phyloP scores from a whole-genome alignment of 1,140 invertebrate genomes.

The Trichomalopsis sarcophagae region DNA sequence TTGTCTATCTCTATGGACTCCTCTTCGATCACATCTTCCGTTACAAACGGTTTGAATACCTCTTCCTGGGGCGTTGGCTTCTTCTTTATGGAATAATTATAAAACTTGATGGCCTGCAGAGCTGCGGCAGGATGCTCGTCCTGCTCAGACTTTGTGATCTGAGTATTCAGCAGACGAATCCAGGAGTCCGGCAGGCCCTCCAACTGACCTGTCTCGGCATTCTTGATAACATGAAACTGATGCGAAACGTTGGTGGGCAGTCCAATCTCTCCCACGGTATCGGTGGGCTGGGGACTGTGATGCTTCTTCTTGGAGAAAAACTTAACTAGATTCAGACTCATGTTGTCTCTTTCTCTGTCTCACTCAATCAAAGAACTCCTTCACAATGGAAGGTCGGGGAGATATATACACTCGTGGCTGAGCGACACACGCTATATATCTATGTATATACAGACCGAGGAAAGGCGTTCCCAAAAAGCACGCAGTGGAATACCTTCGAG shows the following conservation, averaged over 20 bases:
- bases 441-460: neutral
- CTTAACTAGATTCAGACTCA: slow-evolving; percentile 70
- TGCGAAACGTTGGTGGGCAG: slow-evolving; percentile 86
- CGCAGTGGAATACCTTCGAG: slow-evolving; percentile 9
- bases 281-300: slow-evolving; percentile 43
- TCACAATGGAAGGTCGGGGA: slow-evolving; percentile 4
- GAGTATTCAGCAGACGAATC: slow-evolving; percentile 86
- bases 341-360: slow-evolving; percentile 55
- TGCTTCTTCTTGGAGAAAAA: slow-evolving; percentile 70
- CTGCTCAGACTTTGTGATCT: slow-evolving; percentile 92
- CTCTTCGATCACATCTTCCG: slow-evolving; percentile 84
- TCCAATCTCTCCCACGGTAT: slow-evolving; percentile 79
- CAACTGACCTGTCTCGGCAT: slow-evolving; percentile 84
- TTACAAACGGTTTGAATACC: slow-evolving; percentile 85
- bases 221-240: slow-evolving; percentile 87
- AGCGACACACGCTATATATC: neutral
- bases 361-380: neutral
- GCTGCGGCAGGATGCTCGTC: slow-evolving; percentile 94
- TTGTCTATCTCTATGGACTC: slow-evolving; percentile 87
- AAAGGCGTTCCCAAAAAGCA: neutral
- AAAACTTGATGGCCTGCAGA: slow-evolving; percentile 92
- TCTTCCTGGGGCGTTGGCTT: slow-evolving; percentile 80
- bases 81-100: slow-evolving; percentile 89
- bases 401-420: neutral
- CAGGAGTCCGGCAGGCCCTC: slow-evolving; percentile 87